phyloP scores from a whole-genome alignment of 2,113 vertebrate genomes.

The Hippopotamus amphibius region DNA sequence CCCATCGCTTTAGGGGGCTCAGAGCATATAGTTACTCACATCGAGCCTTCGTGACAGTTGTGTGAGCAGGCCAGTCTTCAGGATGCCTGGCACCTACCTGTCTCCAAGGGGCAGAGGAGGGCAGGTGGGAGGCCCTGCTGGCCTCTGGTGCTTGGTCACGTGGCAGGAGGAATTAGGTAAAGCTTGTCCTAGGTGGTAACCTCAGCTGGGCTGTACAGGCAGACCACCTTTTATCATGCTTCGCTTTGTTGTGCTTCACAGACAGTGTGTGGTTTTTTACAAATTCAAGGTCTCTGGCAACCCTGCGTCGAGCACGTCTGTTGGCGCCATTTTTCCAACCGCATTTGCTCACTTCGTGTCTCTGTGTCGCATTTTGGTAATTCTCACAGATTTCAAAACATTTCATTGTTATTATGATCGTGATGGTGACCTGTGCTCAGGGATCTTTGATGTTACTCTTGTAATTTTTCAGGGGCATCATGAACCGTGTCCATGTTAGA shows the following conservation, averaged over 20 bases:
- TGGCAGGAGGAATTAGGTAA: background rate
- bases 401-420: background rate
- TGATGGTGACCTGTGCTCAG: background rate
- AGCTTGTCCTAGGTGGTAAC: background rate
- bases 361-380: background rate
- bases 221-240: background rate
- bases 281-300: background rate
- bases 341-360: background rate
- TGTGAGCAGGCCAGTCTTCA: background rate
- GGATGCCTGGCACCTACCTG: background rate
- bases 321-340: background rate
- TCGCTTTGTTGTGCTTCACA: background rate
- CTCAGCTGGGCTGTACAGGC: background rate
- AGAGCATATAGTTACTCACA: background rate
- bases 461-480: background rate
- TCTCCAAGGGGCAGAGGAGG: background rate
- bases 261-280: accelerated
- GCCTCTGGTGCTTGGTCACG: background rate
- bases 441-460: background rate
- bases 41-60: background rate
- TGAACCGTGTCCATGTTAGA: background rate
- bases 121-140: background rate
- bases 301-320: background rate
- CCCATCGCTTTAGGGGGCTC: background rate
- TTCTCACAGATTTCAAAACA: background rate